Conservation (phyloP, 2,797 vertebrate species). For the Sarcophilus harrisii region DNA sequence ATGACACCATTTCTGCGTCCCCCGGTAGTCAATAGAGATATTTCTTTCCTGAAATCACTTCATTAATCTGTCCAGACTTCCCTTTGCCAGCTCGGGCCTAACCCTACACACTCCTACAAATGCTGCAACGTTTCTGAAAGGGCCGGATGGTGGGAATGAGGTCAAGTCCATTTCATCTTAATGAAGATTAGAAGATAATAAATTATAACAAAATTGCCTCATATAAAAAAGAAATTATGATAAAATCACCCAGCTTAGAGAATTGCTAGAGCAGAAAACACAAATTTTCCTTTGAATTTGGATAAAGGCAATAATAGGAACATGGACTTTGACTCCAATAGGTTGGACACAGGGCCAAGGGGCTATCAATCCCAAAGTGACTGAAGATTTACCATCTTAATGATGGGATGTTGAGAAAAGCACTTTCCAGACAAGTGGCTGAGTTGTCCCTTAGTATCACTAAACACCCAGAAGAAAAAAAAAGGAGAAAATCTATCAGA, state of each 20-base stretch:
- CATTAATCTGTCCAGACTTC: not conserved
- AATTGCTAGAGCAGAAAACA: not conserved
- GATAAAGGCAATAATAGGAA: not conserved
- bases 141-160: not conserved
- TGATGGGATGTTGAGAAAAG: not conserved
- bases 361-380: not conserved
- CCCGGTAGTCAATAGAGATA: not conserved
- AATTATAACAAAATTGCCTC: not conserved
- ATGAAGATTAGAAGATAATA: not conserved
- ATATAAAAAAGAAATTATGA: not conserved
- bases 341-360: not conserved
- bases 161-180: not conserved
- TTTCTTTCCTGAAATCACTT: not conserved
- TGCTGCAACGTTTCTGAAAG: not conserved
- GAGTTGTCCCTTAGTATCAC: not conserved
- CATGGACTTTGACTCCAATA: not conserved
- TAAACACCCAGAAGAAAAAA: not conserved
- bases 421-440: not conserved
- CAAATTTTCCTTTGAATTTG: not conserved
- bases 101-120: accelerated
- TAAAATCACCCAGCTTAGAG: not conserved
- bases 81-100: not conserved
- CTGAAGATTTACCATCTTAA: not conserved
- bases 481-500: accelerated
- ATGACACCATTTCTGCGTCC: not conserved